Percentiles rank a stretch among this genome's conserved stretches.
Evolutionary conservation across 2,113 vertebrate species (phyloP).

Genomic region (Mustela nigripes): DNA sequence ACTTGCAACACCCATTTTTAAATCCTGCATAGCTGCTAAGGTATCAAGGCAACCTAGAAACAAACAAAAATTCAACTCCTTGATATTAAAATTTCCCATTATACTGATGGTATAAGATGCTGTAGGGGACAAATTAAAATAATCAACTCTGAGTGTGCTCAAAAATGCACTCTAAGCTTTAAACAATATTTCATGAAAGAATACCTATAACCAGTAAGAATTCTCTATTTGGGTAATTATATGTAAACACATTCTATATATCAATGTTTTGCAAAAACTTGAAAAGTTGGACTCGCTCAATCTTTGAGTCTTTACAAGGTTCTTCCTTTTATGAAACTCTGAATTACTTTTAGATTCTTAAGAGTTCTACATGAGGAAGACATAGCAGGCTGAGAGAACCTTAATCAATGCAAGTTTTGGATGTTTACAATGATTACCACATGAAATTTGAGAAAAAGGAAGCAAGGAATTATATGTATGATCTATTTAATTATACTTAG

Average conservation of each 20-base stretch:
- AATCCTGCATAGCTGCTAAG: constrained; percentile 97
- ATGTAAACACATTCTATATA: neutral
- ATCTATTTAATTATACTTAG: neutral
- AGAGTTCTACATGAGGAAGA: constrained; percentile 5
- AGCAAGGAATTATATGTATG: neutral
- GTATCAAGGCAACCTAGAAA: constrained; percentile 97
- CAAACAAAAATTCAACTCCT: constrained; percentile 47
- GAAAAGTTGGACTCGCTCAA: constrained; percentile 1
- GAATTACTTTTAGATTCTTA: constrained; percentile 10
- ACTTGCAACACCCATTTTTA: constrained; percentile 97
- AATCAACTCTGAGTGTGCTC: neutral
- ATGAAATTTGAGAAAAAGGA: constrained; percentile 15
- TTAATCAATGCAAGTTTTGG: neutral
- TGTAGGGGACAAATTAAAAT: constrained; percentile 10
- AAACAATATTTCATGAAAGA: neutral
- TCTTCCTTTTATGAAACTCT: constrained; percentile 8
- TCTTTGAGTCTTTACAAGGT: neutral
- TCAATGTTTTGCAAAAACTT: neutral
- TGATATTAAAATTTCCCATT: neutral
- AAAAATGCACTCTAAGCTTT: neutral
- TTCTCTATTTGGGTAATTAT: neutral
- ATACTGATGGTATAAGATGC: neutral
- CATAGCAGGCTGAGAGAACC: neutral
- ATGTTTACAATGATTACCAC: constrained; percentile 4
- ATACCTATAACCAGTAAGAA: neutral